Evolutionary conservation across 2,797 vertebrate species (phyloP).

Genomic region (Podarcis siculus): DNA sequence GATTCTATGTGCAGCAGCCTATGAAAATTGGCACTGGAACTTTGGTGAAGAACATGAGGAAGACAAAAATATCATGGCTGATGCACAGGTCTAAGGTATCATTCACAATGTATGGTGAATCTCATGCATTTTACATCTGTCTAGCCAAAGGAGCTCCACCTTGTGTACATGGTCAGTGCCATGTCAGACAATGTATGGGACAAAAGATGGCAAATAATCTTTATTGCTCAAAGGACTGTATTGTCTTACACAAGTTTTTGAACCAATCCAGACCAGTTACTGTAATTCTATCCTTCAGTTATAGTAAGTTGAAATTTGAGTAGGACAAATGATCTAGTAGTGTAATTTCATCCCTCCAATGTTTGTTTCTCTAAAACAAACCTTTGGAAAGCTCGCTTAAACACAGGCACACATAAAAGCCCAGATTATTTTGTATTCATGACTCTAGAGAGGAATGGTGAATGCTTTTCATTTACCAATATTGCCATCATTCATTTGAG

Average conservation of each 20-base stretch:
- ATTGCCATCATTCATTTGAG: constrained; percentile 56
- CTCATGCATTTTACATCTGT: not conserved
- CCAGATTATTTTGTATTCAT: constrained; percentile 30
- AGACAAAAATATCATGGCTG: not conserved
- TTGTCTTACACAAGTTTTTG: not conserved
- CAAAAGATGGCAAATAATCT: not conserved
- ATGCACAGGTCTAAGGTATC: not conserved
- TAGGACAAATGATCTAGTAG: constrained; percentile 3
- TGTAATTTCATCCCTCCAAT: constrained; percentile 13
- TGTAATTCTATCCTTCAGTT: constrained; percentile 4
- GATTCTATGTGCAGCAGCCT: not conserved
- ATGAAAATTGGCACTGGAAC: not conserved
- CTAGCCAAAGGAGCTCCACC: not conserved
- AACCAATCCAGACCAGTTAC: not conserved
- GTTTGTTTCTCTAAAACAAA: constrained; percentile 18
- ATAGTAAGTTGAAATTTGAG: constrained; percentile 32
- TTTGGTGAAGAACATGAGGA: not conserved
- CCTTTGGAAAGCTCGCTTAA: not conserved
- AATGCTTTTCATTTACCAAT: constrained; percentile 43
- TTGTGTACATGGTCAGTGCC: not conserved
- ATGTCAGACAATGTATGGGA: not conserved
- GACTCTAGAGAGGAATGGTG: constrained; percentile 26
- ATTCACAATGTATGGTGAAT: not conserved
- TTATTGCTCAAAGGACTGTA: not conserved
- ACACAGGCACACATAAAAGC: not conserved